Evolutionary conservation across 2,888 invertebrate species (phyloP), one percentile per base, ranked within the genome.

Genomic region (Agonopterix subpropinquella): DNA sequence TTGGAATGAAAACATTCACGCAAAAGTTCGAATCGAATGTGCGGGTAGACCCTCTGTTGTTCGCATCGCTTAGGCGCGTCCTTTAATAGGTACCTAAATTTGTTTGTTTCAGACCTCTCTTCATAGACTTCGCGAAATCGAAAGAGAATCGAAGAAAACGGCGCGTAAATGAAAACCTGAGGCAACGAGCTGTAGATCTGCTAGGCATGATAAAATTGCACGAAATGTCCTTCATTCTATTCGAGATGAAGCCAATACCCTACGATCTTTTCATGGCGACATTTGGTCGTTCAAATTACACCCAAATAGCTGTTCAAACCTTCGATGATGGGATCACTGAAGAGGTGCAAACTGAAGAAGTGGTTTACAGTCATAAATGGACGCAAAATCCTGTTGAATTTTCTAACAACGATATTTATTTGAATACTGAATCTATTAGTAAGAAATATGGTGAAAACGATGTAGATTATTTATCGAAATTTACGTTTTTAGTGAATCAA

Each of bases 161-260:
- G 11, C 63, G 62, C 36, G 61, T 77, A 11, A 68, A 66, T 7
- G 79, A 83, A 37, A 64, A 62, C 36, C 51, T 85, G 11, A 72
- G 73, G 53, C 80, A 77, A 55, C 65, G 89, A 9, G 87, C 84
- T 0, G 67, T 74, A 55, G 87, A 89, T 54, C 67, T 89, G 11
- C 63, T 86, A 1, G 73, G 70, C 53, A 80, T 89, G 64, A 82
- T 89, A 54, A 80, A 80, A 50, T 59, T 89, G 7, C 88, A 89
- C 36, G 80, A 84, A 72, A 84, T 89, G 73, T 71, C 80, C 0
- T 88, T 80, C 51, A 67, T 65, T 1, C 60, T 89, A 1, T 88
- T 79, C 42, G 87, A 89, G 77, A 84, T 89, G 81, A 77, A 83
- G 61, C 88, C 89, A 0, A 83, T 89, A 55, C 79, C 88, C 0